Conservation (phyloP, 2,888 invertebrate genomes). For the Exephanes ischioxanthus region DNA sequence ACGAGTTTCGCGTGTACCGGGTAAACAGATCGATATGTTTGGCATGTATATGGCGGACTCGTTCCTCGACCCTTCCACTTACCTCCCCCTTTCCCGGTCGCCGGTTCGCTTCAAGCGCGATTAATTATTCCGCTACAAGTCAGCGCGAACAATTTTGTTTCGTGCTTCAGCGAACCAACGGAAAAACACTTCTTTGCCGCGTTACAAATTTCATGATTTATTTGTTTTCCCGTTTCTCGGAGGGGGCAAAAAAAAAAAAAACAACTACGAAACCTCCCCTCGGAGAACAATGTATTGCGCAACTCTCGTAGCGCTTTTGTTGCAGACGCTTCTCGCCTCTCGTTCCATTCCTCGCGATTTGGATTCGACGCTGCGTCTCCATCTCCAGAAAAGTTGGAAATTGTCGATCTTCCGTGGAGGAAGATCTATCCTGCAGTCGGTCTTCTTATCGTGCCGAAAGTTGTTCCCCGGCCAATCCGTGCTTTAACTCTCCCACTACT, state of each 20-base stretch:
- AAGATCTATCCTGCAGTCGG: not conserved
- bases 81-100: not conserved
- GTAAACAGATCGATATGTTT: constrained; percentile 50
- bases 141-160: constrained; percentile 9
- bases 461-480: constrained; percentile 6
- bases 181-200: not conserved
- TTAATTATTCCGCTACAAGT: constrained; percentile 42
- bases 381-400: constrained; percentile 30
- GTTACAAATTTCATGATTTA: constrained; percentile 36
- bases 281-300: not conserved
- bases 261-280: not conserved
- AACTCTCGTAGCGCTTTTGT: not conserved
- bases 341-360: not conserved
- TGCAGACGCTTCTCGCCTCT: not conserved
- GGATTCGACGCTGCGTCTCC: not conserved
- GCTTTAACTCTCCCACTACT: not conserved
- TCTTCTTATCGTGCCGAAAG: constrained; percentile 26
- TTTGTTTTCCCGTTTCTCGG: constrained; percentile 12
- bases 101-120: constrained; percentile 5
- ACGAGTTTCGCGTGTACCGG: constrained; percentile 42
- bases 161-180: not conserved
- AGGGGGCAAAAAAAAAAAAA: not conserved
- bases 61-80: constrained; percentile 11
- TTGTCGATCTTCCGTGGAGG: constrained; percentile 7
- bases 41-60: not conserved